phyloP scores from a whole-genome alignment of 2,888 invertebrate species.

The Mesoligia furuncula region DNA sequence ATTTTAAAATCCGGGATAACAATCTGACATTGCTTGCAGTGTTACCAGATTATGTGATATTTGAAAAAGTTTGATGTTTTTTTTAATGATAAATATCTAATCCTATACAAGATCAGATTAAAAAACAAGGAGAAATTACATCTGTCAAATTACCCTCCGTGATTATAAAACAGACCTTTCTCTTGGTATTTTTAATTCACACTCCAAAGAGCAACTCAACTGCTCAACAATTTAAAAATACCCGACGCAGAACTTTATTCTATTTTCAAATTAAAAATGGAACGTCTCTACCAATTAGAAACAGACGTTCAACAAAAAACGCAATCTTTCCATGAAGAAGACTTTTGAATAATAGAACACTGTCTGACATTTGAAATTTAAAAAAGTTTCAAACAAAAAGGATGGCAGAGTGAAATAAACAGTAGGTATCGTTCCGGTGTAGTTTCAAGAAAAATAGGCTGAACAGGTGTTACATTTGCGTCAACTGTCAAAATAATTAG shows the following conservation, averaged over 20 bases:
- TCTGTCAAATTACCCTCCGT: not conserved
- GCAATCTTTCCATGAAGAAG: conserved; percentile 34
- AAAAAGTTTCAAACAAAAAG: conserved; percentile 23
- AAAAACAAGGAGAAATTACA: not conserved
- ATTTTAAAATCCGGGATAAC: not conserved
- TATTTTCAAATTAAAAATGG: conserved; percentile 59
- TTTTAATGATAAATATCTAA: not conserved
- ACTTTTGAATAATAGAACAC: conserved; percentile 57
- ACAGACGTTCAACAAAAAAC: conserved; percentile 37
- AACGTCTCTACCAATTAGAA: conserved; percentile 56
- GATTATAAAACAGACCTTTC: conserved; percentile 1
- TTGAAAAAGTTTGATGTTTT: not conserved
- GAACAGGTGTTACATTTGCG: conserved; percentile 4
- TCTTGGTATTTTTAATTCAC: conserved; percentile 30
- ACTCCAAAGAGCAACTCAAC: conserved; percentile 7
- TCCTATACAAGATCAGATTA: not conserved
- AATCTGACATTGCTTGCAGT: not conserved
- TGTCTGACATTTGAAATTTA: conserved; percentile 44
- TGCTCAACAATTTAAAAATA: conserved; percentile 22
- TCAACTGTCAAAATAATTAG: conserved; percentile 13
- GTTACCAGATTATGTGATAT: not conserved
- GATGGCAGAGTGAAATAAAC: conserved; percentile 1
- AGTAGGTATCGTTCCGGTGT: not conserved
- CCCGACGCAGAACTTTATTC: conserved; percentile 14
- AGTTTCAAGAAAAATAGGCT: conserved; percentile 14